Evolutionary conservation across 2,797 vertebrate species (phyloP).

Genomic region (Merluccius polli): DNA sequence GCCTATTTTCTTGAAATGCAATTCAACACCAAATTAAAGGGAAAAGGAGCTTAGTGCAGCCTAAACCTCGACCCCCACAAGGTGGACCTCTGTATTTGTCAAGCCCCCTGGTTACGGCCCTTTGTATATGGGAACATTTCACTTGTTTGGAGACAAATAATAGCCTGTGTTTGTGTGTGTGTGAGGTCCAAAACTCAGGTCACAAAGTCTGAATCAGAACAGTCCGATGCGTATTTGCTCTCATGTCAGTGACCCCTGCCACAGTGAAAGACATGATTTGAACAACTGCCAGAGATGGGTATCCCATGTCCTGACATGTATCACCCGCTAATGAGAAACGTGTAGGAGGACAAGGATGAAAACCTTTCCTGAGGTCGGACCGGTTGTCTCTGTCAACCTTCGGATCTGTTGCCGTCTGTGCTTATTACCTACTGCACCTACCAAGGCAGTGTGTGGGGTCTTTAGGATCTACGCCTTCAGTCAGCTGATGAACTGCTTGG

Average conservation of each 20-base stretch:
- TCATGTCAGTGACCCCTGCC: neutral
- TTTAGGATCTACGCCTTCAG: neutral
- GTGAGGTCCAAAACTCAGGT: neutral
- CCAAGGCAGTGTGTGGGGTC: neutral
- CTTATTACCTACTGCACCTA: neutral
- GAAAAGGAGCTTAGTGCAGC: neutral
- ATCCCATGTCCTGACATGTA: neutral
- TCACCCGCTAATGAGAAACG: neutral
- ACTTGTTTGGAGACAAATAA: neutral
- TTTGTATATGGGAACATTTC: neutral
- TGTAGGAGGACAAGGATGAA: neutral
- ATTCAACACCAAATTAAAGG: neutral
- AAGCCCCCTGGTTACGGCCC: conserved; percentile 1
- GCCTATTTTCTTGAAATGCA: neutral
- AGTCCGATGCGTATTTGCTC: neutral
- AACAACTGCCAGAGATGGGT: neutral
- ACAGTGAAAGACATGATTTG: neutral
- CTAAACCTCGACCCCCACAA: neutral
- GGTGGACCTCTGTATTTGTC: neutral
- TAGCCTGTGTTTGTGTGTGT: neutral
- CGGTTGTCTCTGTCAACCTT: neutral
- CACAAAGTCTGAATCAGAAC: neutral
- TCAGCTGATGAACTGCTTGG: neutral
- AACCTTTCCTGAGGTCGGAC: neutral
- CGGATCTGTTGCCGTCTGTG: neutral